A percentile compares a stretch with the other conserved stretches of the same genome.
These are phyloP conservation scores for Theretra japonica DNA, from an alignment of 2,888 invertebrate genomes.

Conservation along the genomic window DNA sequence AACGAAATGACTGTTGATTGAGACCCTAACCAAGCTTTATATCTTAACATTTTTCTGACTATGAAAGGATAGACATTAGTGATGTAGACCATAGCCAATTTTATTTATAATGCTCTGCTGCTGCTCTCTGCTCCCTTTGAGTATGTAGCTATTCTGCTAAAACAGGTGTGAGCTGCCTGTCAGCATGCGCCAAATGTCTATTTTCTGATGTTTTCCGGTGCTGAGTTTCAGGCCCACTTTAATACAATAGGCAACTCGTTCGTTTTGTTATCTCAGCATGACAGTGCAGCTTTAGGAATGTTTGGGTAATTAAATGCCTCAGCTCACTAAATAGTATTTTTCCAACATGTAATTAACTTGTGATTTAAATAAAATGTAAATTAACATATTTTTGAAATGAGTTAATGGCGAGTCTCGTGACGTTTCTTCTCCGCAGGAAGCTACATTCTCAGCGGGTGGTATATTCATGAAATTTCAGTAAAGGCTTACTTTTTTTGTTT, in stretches of 20 bases:
- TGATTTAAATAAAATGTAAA: slow-evolving; percentile 6
- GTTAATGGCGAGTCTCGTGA: not conserved
- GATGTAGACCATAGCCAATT: no score
- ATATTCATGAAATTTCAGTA: not conserved
- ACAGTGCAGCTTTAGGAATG: slow-evolving; percentile 1
- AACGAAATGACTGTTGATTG: no score
- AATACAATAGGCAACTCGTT: not conserved
- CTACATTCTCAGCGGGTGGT: not conserved
- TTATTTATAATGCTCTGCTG: no score
- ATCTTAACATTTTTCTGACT: no score
- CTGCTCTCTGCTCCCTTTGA: no score
- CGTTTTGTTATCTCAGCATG: not conserved
- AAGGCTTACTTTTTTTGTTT: not conserved
- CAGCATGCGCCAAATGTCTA: not conserved
- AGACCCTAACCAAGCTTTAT: no score
- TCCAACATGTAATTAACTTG: slow-evolving; percentile 6
- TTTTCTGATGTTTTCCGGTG: not conserved
- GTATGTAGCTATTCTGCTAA: not conserved
- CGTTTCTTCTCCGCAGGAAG: slow-evolving; percentile 6
- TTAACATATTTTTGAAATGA: not conserved
- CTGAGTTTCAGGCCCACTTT: not conserved
- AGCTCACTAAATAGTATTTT: not conserved
- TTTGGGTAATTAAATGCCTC: slow-evolving; percentile 1
- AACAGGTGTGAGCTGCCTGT: not conserved
- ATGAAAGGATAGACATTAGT: no score